Base-by-base conservation (phyloP, 2,113 vertebrate genomes). In the Myxocyprinus asiaticus region DNA sequence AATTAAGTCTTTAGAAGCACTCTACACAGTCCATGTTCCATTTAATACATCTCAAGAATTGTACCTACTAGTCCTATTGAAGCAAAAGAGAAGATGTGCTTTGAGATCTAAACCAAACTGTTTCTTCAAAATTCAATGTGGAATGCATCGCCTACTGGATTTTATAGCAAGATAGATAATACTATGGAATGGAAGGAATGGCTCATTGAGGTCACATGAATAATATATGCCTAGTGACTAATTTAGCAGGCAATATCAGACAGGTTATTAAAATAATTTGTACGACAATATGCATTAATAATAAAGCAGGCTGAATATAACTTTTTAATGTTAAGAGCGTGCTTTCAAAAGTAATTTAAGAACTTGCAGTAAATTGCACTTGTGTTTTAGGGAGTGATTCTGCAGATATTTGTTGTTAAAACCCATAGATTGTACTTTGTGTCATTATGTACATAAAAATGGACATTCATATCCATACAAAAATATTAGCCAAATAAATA, bases 181-280 rank as follows among this genome's bases (percentile, higher is more conserved):
- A 42, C 15, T 44, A 43, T 22, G 55, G 58, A 9, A 73, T 4
- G 10, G 70, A 56, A 76, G 47, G 73, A 65, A 76, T 70, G n/a
- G 45, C 43, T 80, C 65, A 59, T 22, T 63, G 67, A 73, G 63
- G 10, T 48, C 6, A 59, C 17, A 77, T 58, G 48, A 51, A 75
- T 76, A 65, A 45, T 83, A 67, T 62, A 76, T 48, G 15, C 56
- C 73, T 73, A 44, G 65, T 70, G 42, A 73, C 11, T 74, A 50
- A 73, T 74, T 67, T 58, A 80, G 55, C 58, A 67, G 64, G 65
- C 55, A 55, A 74, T 80, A 11, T 58, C 50, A 56, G 64, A 67
- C 50, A 56, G 64, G 61, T 59, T 66, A 62, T 48, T 50, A 59
- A 33, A 76, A 55, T 66, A 42, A 76, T 72, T 69, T 51, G 7